Percentiles rank a stretch among this genome's conserved stretches.
phyloP scores from a whole-genome alignment of 2,113 vertebrate genomes.

The Glaucomys volans region DNA sequence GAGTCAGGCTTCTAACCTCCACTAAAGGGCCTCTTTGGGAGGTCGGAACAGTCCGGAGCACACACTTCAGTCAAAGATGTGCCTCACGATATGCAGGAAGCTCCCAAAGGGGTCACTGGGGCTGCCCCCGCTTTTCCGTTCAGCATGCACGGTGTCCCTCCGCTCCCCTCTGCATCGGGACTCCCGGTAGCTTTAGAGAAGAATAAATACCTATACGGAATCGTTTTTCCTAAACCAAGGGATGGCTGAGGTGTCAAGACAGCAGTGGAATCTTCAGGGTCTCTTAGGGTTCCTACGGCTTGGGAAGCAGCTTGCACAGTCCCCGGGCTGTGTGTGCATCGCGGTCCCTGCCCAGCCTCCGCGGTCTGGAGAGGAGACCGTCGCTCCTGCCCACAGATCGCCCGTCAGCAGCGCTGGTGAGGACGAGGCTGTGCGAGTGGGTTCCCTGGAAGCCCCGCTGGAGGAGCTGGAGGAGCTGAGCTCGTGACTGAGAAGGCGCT shows the following conservation, averaged over 20 bases:
- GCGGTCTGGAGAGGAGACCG: slow-evolving; percentile 19
- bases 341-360: not conserved
- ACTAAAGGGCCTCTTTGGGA: not conserved
- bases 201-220: not conserved
- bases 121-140: not conserved
- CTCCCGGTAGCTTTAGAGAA: not conserved
- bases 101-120: not conserved
- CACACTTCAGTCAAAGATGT: not conserved
- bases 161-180: not conserved
- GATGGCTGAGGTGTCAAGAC: slow-evolving; percentile 1
- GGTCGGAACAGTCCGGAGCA: accelerated
- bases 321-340: not conserved
- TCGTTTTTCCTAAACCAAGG: not conserved
- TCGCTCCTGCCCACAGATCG: not conserved
- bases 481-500: slow-evolving; percentile 58
- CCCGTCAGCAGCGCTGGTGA: slow-evolving; percentile 36
- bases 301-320: not conserved
- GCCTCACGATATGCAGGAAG: too few species aligned
- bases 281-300: not conserved
- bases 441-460: slow-evolving; percentile 53
- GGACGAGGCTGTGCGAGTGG: not conserved
- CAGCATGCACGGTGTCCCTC: not conserved
- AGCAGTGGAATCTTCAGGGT: not conserved
- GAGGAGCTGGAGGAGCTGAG: slow-evolving; percentile 58
- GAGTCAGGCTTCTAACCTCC: not conserved